Conservation (phyloP, 2,113 vertebrate genomes). For the human (Homo sapiens) region DNA sequence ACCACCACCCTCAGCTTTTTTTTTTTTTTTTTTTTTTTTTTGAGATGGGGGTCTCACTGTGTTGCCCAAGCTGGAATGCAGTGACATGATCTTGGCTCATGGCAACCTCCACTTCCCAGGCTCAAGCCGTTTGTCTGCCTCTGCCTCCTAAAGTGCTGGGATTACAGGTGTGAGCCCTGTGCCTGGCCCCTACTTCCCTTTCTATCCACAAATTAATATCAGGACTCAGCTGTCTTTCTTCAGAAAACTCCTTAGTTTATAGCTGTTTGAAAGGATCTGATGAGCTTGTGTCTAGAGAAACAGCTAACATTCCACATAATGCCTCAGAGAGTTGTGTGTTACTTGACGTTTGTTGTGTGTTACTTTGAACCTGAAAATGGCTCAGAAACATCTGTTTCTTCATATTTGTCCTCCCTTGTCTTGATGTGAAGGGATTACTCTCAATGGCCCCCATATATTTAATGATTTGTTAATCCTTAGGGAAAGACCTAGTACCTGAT, state of each 20-base stretch:
- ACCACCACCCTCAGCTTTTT: neutral
- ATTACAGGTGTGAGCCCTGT: too few relatives aligned
- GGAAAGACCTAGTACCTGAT: neutral
- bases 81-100: too few relatives aligned
- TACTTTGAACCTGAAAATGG: slow-evolving; percentile 40
- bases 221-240: slow-evolving; percentile 69
- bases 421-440: neutral
- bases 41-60: too few relatives aligned
- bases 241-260: slow-evolving; percentile 46
- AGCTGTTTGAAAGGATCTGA: slow-evolving; percentile 59
- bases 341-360: neutral
- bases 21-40: too few relatives aligned
- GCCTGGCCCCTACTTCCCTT: neutral
- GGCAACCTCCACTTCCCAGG: too few relatives aligned
- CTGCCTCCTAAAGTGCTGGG: too few relatives aligned
- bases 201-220: slow-evolving; percentile 65
- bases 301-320: slow-evolving; percentile 53
- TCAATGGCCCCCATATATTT: neutral
- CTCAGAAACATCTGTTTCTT: neutral
- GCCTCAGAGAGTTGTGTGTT: neutral
- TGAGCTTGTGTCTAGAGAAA: slow-evolving; percentile 73
- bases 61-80: too few relatives aligned
- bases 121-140: too few relatives aligned
- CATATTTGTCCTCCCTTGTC: neutral
- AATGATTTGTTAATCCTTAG: neutral